phyloP scores from a whole-genome alignment of 2,113 vertebrate genomes.

The Burhinus oedicnemus region DNA sequence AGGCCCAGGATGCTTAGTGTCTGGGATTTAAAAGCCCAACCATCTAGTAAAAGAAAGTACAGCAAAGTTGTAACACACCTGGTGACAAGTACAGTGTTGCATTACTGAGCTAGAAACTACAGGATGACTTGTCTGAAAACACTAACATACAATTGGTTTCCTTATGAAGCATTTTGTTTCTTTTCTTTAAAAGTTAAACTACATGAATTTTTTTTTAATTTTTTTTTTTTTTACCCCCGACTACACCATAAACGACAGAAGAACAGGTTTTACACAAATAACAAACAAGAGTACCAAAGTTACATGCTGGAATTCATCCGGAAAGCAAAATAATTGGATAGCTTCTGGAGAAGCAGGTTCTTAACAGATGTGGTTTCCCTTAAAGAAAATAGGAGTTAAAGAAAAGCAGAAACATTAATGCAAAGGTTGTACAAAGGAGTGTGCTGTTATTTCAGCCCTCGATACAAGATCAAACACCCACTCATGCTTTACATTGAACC shows the following conservation, averaged over 20 bases:
- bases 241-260: constrained; percentile 83
- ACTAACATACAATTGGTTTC: constrained; percentile 81
- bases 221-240: neutral
- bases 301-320: constrained; percentile 83
- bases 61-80: constrained; percentile 77
- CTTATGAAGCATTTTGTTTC: constrained; percentile 78
- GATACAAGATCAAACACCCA: constrained; percentile 45
- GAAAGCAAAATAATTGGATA: constrained; percentile 60
- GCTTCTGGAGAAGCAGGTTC: constrained; percentile 65
- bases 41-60: constrained; percentile 76
- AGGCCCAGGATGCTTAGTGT: constrained; percentile 78
- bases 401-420: constrained; percentile 49
- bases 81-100: constrained; percentile 81
- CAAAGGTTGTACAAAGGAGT: constrained; percentile 58
- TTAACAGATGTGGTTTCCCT: constrained; percentile 63
- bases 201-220: constrained; percentile 29
- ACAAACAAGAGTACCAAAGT: constrained; percentile 83
- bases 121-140: constrained; percentile 76
- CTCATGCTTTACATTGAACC: constrained; percentile 61
- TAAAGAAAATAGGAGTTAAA: constrained; percentile 56
- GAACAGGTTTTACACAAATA: constrained; percentile 81
- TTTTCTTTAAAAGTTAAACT: neutral
- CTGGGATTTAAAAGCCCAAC: constrained; percentile 78
- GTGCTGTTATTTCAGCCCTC: constrained; percentile 58
- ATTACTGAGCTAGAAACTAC: constrained; percentile 83